Evolutionary conservation across 2,888 invertebrate genomes (phyloP), one percentile per base, ranked within the genome.

Genomic region (Schrankia costaestrigalis): DNA sequence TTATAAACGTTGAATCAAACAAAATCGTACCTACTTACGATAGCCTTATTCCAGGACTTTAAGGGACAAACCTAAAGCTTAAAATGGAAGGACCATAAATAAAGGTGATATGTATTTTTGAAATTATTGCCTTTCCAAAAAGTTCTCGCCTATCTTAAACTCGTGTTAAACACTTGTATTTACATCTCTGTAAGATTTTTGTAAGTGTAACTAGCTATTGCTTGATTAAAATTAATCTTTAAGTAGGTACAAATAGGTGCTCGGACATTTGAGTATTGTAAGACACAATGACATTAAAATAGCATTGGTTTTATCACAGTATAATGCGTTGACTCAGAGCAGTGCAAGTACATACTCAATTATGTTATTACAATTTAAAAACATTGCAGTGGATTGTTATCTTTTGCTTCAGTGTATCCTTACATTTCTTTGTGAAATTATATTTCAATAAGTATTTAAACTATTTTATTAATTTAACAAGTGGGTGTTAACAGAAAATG

Each of bases 351-450:
- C 33, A 35, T 33, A 35, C 36, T 24, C 34, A 37, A 35, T 41
- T 23, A 35, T 56, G 33, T 34, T 58, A 50, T 48, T 47, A 38
- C 24, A 31, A 46, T 37, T 26, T 25, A 47, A 57, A 60, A 63
- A 46, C 42, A 61, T 35, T 51, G 46, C 61, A 60, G 52, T 63
- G 57, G 41, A 33, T 46, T 49, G 53, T 68, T 68, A 68, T 68
- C 68, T 49, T 39, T 52, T 46, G 47, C 45, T 46, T 47, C 46
- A 47, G 36, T 46, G 50, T 58, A 47, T 56, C 46, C 46, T 47
- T 58, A 53, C 43, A 39, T 45, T 47, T 44, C 42, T 49, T 36
- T 22, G 41, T 38, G 33, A 54, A 56, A 47, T 34, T 41, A 27
- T 30, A 36, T 14, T 25, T n/a, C 29, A 31, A 37, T 36, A 43